phyloP scores from a whole-genome alignment of 2,113 vertebrate genomes.

The Shinisaurus crocodilurus region DNA sequence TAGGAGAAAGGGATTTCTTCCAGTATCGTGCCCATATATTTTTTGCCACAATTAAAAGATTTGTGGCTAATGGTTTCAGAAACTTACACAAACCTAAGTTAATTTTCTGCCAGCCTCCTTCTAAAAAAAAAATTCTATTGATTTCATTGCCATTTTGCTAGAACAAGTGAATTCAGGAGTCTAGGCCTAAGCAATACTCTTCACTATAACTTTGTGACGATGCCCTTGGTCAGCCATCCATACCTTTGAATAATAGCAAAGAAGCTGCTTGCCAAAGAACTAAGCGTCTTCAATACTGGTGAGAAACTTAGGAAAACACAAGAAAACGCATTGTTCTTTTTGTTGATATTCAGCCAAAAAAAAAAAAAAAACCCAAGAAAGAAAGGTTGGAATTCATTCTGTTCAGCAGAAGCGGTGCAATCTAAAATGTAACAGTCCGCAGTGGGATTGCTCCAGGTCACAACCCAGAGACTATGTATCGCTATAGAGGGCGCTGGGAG shows the following conservation, averaged over 20 bases:
- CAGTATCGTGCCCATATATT: neutral
- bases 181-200: neutral
- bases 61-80: neutral
- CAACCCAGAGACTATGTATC: neutral
- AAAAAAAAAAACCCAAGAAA: conserved; percentile 5
- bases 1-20: neutral
- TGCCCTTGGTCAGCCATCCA: conserved; percentile 22
- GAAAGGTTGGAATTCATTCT: conserved; percentile 38
- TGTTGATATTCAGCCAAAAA: conserved; percentile 23
- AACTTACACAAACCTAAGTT: neutral
- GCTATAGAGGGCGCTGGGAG: neutral
- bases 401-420: neutral
- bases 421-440: neutral
- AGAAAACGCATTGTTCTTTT: conserved; percentile 34
- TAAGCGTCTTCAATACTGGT: conserved; percentile 33
- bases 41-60: neutral
- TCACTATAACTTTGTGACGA: neutral
- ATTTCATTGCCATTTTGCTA: conserved; percentile 3
- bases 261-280: conserved; percentile 40
- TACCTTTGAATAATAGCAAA: conserved; percentile 43
- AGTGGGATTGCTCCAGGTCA: neutral
- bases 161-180: neutral
- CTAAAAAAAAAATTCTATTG: neutral
- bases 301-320: conserved; percentile 52
- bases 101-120: neutral